Base-by-base conservation (phyloP, 2,888 invertebrate genomes). In the Monoplex corrugatus region DNA sequence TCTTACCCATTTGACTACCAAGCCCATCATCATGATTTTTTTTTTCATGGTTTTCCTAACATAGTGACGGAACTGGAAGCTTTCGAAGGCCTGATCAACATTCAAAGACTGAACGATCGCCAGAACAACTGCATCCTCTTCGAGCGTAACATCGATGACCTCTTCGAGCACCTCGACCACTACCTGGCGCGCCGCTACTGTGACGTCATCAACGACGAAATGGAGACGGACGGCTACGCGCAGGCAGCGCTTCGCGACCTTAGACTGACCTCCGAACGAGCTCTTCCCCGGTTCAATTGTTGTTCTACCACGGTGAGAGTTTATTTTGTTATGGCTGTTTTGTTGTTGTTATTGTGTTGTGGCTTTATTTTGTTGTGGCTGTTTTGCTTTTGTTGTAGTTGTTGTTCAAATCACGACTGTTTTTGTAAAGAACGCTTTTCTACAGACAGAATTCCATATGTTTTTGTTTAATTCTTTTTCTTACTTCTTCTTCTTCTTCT, bases 41-140 rank as follows among this genome's bases (percentile, higher is more conserved):
- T 2, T 23, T 23, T 50, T 50, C 50, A 13, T 50, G 16, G n/a
- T n/a, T n/a, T n/a, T n/a, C n/a, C n/a, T n/a, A n/a, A n/a, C n/a
- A n/a, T 91, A 94, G 94, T 93, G 68, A 91, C 93, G 13, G 93
- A 93, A 45, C 89, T 89, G 38, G 92, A 93, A 87, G 86, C 92
- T 1, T 91, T 92, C n/a, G 80, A 88, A 23, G 94, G 94, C 16
- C 75, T 94, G 23, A 72, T 93, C 19, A 91, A 90, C 44, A 57
- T 91, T 50, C 88, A 45, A 2, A 57, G 50, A n/a, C 80, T 89
- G 38, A 57, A 72, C 44, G 89, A 88, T 43, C 86, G 91, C 50
- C 91, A 90, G 45, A 83, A 91, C 40, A 92, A 92, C 83, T 92
- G 92, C 78, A 68, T 94, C 10, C 90, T 94, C 16, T 92, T 93